Base-by-base conservation (phyloP, 2,113 vertebrate genomes). In the Pseudopipra pipra region DNA sequence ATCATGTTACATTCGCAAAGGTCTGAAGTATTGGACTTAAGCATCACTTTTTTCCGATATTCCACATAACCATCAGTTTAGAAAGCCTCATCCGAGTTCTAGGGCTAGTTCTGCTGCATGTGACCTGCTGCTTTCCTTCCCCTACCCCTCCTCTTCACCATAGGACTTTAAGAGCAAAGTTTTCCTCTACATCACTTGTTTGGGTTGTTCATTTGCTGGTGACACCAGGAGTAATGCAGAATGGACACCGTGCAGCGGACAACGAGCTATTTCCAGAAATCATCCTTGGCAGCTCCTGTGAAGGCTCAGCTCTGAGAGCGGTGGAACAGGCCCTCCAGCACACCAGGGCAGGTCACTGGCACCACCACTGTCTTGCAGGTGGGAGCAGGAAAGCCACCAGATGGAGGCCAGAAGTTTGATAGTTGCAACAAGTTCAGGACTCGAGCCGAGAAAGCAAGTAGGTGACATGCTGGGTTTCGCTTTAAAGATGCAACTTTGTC, bases 381-480 rank as follows among this genome's bases (percentile, higher is more conserved):
- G 18, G 49, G 14, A 90, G 24, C 43, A 43, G 41, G 19, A 55
- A n/a, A 22, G 47, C 16, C 59, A 25, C 43, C 2, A 6, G 16
- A 33, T 1, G 2, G 52, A 65, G 54, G 49, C 22, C 86, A 84
- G 21, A 35, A 44, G 8, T 20, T 15, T 12, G 4, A 14, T 22
- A 25, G 8, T 0, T 31, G n/a, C 1, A 1, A 77, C 62, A 56
- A 55, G 30, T 18, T 51, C 27, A 39, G 47, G 25, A 62, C 27
- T 44, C 22, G 10, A 56, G 49, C 7, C 0, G 0, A 54, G 51
- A 74, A 73, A 65, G 6, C 18, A 77, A 66, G n/a, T 0, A 3
- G 37, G 1, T 27, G 37, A 51, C 15, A 7, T 0, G 1, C 0
- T 23, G 27, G 17, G 27, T 56, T 55, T 77, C 70, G 35, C 63